A percentile compares a stretch with the other conserved stretches of the same genome.
Conservation (phyloP, 2,113 vertebrate genomes). For the Chloropsis hardwickii region DNA sequence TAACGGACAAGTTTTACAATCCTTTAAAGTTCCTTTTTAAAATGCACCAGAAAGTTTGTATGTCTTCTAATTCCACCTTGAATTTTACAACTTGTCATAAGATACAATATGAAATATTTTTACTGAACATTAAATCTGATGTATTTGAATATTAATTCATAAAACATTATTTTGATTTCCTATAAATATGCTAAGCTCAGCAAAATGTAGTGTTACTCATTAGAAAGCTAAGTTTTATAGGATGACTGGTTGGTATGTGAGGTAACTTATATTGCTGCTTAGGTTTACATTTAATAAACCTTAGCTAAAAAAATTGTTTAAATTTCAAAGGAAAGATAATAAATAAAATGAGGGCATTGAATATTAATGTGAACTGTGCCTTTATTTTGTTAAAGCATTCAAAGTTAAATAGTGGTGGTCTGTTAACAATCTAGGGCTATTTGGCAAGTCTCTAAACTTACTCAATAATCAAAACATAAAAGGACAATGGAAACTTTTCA, state of each 20-base stretch:
- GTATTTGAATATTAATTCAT: constrained; percentile 41
- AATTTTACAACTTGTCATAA: not conserved
- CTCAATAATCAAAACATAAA: constrained; percentile 66
- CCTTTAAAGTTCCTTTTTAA: not conserved
- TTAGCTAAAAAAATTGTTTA: constrained; percentile 52
- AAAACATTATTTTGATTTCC: constrained; percentile 8
- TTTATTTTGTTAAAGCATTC: constrained; percentile 54
- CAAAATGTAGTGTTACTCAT: not conserved
- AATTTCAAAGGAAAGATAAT: constrained; percentile 60
- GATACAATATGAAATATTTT: constrained; percentile 1
- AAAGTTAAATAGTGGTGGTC: constrained; percentile 59
- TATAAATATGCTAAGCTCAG: not conserved
- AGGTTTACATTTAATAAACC: constrained; percentile 47
- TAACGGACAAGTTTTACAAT: not conserved
- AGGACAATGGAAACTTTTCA: constrained; percentile 69
- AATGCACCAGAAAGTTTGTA: not conserved
- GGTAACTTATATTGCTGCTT: constrained; percentile 43
- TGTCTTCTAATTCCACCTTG: not conserved
- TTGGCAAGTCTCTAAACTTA: constrained; percentile 60
- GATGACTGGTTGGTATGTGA: constrained; percentile 5
- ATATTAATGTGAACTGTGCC: constrained; percentile 36
- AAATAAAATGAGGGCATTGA: constrained; percentile 37
- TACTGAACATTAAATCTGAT: not conserved
- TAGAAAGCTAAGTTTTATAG: constrained; percentile 31
- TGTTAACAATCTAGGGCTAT: constrained; percentile 62